Conservation (phyloP, 2,797 vertebrate species). For the Nasua narica region DNA sequence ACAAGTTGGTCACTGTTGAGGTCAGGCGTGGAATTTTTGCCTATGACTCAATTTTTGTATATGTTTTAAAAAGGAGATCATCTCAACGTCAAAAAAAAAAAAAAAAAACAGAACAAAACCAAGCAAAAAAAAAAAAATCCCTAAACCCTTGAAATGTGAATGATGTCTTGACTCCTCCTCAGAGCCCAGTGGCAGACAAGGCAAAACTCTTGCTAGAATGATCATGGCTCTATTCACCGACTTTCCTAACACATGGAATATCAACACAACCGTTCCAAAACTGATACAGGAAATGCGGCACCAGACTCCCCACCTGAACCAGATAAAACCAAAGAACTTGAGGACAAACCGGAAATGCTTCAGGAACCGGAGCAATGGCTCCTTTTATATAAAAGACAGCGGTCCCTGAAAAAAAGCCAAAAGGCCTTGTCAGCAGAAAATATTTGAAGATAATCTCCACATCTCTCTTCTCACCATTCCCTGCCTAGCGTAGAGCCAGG, state of each 20-base stretch:
- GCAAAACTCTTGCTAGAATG: background rate
- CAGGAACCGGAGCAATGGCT: background rate
- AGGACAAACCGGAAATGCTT: constrained; percentile 1
- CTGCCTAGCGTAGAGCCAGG: background rate
- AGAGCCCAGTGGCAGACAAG: background rate
- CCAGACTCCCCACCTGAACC: background rate
- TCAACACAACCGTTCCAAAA: background rate
- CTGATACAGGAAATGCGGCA: background rate
- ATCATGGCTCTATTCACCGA: background rate
- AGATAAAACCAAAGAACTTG: background rate
- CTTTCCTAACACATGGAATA: background rate
- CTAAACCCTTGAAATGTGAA: background rate
- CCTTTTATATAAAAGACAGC: background rate
- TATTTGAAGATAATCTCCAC: background rate
- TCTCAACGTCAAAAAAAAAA: background rate
- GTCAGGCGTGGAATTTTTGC: background rate
- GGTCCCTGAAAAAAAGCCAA: background rate
- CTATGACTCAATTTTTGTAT: background rate
- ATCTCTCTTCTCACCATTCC: background rate
- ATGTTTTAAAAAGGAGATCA: background rate
- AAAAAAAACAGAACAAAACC: no score
- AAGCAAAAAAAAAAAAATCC: no score
- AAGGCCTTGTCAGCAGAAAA: constrained; percentile 31
- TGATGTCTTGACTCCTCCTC: background rate
- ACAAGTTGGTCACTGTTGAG: fast-evolving